Evolutionary conservation across 2,797 vertebrate species (phyloP).

Genomic region (Mallotus villosus): DNA sequence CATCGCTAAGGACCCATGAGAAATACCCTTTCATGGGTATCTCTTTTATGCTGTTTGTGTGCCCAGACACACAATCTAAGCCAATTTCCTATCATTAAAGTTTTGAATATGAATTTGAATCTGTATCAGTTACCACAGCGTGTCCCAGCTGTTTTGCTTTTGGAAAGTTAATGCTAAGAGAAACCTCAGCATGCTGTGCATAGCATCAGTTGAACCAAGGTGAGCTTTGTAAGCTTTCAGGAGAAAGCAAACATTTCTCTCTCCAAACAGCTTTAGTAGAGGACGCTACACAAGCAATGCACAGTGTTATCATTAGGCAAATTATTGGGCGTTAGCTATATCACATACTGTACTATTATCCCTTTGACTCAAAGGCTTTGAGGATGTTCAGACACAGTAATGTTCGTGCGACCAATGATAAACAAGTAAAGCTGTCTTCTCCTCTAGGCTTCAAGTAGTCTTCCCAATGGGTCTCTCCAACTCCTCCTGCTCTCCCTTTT

Average conservation of each 20-base stretch:
- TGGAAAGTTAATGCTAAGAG: constrained; percentile 35
- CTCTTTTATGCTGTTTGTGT: too few relatives aligned
- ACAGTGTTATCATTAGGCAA: constrained; percentile 47
- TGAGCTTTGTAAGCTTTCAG: constrained; percentile 46
- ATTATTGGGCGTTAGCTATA: too few relatives aligned
- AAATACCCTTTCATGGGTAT: too few relatives aligned
- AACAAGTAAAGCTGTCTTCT: constrained; percentile 14
- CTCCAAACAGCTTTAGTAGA: constrained; percentile 42
- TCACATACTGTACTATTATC: too few relatives aligned
- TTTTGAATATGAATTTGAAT: background rate
- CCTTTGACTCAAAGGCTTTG: too few relatives aligned
- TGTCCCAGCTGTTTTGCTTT: constrained; percentile 31
- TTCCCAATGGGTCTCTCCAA: background rate
- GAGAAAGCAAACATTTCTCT: constrained; percentile 31
- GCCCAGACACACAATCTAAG: too few relatives aligned
- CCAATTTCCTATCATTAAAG: too few relatives aligned
- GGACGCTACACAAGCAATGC: constrained; percentile 46
- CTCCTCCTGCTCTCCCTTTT: too few relatives aligned
- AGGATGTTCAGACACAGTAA: too few relatives aligned
- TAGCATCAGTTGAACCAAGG: constrained; percentile 45
- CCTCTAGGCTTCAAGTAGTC: background rate
- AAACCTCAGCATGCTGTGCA: constrained; percentile 23
- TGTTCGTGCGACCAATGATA: too few relatives aligned
- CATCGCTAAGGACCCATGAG: too few relatives aligned
- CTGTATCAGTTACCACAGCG: constrained; percentile 14